A percentile compares a stretch with the other conserved stretches of the same genome.
Evolutionary conservation across 1,140 invertebrate genomes (phyloP).

Genomic region (Tenebrio molitor): DNA sequence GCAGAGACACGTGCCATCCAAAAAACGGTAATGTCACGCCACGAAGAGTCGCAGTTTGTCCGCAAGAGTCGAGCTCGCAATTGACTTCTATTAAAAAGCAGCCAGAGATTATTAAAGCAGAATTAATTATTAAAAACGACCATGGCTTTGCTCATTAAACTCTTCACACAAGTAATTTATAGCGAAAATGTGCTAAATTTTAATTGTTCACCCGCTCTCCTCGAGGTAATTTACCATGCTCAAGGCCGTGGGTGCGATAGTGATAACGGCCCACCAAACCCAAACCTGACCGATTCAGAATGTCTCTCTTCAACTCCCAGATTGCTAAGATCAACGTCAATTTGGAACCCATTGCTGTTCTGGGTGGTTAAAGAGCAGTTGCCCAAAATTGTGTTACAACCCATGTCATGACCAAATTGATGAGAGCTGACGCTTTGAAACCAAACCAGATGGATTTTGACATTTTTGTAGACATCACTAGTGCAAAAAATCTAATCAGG

Average conservation of each 20-base stretch:
- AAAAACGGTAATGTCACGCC: conserved; percentile 20
- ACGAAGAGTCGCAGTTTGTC: conserved; percentile 17
- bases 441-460: too few relatives aligned
- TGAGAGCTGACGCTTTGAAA: too few relatives aligned
- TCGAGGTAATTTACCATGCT: neutral
- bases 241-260: neutral
- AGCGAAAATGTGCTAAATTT: conserved; percentile 8
- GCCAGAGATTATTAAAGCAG: conserved; percentile 27
- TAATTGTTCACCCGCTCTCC: neutral
- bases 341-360: too few relatives aligned
- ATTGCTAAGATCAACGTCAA: too few relatives aligned
- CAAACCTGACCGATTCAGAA: too few relatives aligned
- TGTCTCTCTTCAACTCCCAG: too few relatives aligned
- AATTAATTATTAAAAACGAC: conserved; percentile 29
- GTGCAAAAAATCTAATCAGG: too few relatives aligned
- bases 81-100: conserved; percentile 24
- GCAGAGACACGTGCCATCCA: neutral
- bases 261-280: too few relatives aligned
- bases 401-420: too few relatives aligned
- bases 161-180: conserved; percentile 9
- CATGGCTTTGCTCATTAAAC: conserved; percentile 19
- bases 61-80: conserved; percentile 2
- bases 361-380: too few relatives aligned
- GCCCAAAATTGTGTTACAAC: too few relatives aligned
- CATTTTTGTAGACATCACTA: too few relatives aligned